A percentile compares a stretch with the other conserved stretches of the same genome.
Evolutionary conservation across 2,797 vertebrate genomes (phyloP).

Genomic region (Crocodylus rhombifer): DNA sequence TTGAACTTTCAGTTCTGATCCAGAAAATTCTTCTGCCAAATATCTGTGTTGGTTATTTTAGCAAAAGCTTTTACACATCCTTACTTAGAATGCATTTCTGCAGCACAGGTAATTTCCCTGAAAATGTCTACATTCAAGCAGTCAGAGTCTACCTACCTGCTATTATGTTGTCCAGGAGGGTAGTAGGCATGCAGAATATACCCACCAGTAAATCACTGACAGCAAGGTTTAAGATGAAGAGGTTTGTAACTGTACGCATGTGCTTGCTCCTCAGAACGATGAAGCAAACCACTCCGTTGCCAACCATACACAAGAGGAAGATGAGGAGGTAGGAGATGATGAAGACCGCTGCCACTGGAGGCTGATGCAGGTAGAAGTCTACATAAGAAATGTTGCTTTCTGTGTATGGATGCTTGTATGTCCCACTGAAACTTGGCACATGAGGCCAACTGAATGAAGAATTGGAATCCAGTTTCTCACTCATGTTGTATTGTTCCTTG

Average conservation of each 20-base stretch:
- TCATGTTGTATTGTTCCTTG: constrained; percentile 81
- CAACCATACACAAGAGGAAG: constrained; percentile 92
- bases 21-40: background rate
- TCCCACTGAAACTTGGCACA: constrained; percentile 41
- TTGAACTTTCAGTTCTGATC: background rate
- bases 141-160: constrained; percentile 82
- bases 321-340: constrained; percentile 92
- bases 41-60: background rate
- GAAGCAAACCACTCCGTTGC: constrained; percentile 91
- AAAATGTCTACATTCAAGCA: accelerated
- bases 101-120: accelerated
- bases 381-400: constrained; percentile 88
- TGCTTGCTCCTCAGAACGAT: constrained; percentile 88
- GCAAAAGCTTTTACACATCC: background rate
- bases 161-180: constrained; percentile 93
- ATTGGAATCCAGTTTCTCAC: constrained; percentile 77
- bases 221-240: constrained; percentile 94
- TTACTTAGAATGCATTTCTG: background rate
- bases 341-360: constrained; percentile 87
- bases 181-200: constrained; percentile 97
- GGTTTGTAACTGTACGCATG: constrained; percentile 92
- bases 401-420: constrained; percentile 45
- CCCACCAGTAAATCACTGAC: constrained; percentile 93
- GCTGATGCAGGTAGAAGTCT: constrained; percentile 91
- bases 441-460: constrained; percentile 78